Percentiles rank a stretch among this genome's conserved stretches.
These are phyloP conservation scores for Drosophila diplacantha DNA, from an alignment of 2,888 invertebrate genomes.

Conservation along the genomic window DNA sequence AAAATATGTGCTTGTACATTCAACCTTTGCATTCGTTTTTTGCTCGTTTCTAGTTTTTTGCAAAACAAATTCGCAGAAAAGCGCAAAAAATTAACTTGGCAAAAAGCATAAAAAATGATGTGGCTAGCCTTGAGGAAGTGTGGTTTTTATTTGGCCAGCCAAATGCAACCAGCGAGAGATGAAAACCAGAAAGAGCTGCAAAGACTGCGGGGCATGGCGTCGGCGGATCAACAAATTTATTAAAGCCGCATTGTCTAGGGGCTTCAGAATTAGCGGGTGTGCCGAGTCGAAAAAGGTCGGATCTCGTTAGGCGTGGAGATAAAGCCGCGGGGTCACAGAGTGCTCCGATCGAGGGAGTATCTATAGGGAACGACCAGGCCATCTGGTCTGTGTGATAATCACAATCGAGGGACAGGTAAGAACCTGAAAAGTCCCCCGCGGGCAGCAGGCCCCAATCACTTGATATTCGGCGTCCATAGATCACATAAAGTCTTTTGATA, in stretches of 20 bases:
- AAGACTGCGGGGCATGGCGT: constrained; percentile 22
- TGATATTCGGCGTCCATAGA: constrained; percentile 6
- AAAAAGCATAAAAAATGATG: constrained; percentile 39
- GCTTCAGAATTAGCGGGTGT: constrained; percentile 13
- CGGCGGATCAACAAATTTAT: constrained; percentile 2
- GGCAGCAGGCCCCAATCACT: constrained; percentile 3
- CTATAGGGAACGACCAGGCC: not conserved
- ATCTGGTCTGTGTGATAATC: constrained; percentile 1
- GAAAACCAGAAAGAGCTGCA: constrained; percentile 18
- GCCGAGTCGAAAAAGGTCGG: constrained; percentile 8
- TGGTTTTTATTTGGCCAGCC: constrained; percentile 18
- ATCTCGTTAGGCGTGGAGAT: not conserved
- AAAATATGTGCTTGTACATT: constrained; percentile 10
- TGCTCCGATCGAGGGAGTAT: constrained; percentile 6
- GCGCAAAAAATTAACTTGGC: constrained; percentile 43
- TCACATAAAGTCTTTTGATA: constrained; percentile 12
- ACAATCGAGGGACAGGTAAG: not conserved
- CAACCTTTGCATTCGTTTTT: constrained; percentile 50
- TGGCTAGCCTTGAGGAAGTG: constrained; percentile 54
- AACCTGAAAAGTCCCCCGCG: constrained; percentile 1
- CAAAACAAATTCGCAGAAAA: constrained; percentile 48
- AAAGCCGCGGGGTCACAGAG: not conserved
- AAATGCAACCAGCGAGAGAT: constrained; percentile 47
- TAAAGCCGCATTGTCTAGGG: constrained; percentile 13
- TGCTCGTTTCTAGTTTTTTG: constrained; percentile 22